Conservation (phyloP, 2,113 vertebrate species). For the Carassius auratus region DNA sequence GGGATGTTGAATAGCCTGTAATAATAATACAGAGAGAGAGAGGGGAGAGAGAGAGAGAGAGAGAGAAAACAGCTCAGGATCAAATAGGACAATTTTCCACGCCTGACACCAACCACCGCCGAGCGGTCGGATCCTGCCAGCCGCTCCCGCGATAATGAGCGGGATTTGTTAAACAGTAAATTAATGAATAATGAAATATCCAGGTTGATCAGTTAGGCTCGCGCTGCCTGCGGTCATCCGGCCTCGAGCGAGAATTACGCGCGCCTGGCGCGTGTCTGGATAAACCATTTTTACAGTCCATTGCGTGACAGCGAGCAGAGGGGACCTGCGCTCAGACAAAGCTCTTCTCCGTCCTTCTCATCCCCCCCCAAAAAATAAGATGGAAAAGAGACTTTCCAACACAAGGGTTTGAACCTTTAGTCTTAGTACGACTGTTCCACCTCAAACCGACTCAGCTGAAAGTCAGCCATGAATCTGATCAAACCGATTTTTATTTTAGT, state of each 20-base stretch:
- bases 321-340: constrained; percentile 60
- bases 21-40: constrained; percentile 36
- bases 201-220: constrained; percentile 93
- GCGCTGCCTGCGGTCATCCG: constrained; percentile 89
- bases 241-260: constrained; percentile 94
- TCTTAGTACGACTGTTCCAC: background rate
- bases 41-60: background rate
- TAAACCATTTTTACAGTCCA: constrained; percentile 97
- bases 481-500: background rate
- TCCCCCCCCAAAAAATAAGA: background rate
- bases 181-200: constrained; percentile 99
- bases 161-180: constrained; percentile 99
- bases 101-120: constrained; percentile 97
- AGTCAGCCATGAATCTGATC: background rate
- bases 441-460: background rate
- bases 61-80: constrained; percentile 84
- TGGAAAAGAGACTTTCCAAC: background rate
- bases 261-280: constrained; percentile 88
- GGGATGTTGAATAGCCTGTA: constrained; percentile 75
- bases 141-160: constrained; percentile 97
- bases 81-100: constrained; percentile 99
- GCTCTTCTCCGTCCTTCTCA: constrained; percentile 4
- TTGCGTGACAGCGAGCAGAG: constrained; percentile 89
- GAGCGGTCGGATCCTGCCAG: constrained; percentile 86
- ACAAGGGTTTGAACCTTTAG: background rate